Evolutionary conservation across 2,113 vertebrate species (phyloP), one percentile per base, ranked within the genome.

Genomic region (Pogonocichla stellata): DNA sequence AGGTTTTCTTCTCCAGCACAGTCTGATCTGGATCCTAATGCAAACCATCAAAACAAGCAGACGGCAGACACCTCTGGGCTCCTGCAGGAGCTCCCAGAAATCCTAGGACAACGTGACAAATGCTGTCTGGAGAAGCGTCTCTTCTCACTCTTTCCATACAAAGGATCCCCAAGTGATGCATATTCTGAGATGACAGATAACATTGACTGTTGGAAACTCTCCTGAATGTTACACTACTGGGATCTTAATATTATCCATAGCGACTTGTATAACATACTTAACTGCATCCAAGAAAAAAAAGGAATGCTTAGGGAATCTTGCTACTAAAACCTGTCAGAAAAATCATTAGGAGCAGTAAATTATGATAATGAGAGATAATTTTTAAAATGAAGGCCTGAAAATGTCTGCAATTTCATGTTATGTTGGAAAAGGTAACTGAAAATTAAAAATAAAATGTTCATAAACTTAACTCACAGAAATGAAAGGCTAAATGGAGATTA

Each of bases 341-440:
- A 97, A 97, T 97, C 96, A 96, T 98, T 97, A 95, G 48, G 71
- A 96, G 95, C 54, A 91, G 81, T 97, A 97, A 97, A 97, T 98
- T 98, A 97, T 71, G 83, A 92, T 25, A 26, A 96, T 82, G 38
- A 95, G 95, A 97, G 96, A 95, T 94, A 94, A 97, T 97, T 97
- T 97, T 92, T 88, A 92, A 98, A 97, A 97, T 87, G 73, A 95
- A 96, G 77, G 78, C 60, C 86, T 92, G 86, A 96, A 98, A 96
- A 91, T 38, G 70, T 60, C 48, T 88, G 92, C 38, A 50, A 8
- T 66, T 95, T 80, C 85, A 84, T 50, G 56, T 93, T 93, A 92
- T 57, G 20, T 50, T 65, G 58, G 67, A 80, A 95, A 87, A 95
- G 80, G 71, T 74, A 82, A 80, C 66, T 77, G 45, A 78, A 86